These are phyloP conservation scores for Dipus sagitta DNA, from an alignment of 2,797 vertebrate species.

Conservation along the genomic window DNA sequence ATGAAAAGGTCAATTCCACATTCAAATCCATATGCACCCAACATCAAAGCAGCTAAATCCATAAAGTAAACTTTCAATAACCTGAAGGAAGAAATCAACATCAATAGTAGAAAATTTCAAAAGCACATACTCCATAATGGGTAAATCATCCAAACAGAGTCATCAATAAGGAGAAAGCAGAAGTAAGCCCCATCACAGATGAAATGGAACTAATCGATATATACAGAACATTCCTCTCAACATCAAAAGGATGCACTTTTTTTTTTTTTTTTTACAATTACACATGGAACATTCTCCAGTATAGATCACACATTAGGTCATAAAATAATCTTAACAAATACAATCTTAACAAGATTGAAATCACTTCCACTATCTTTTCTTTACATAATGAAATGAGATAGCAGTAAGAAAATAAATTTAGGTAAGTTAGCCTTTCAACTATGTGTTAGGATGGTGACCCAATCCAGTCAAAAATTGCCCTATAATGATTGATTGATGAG, in stretches of 20 bases:
- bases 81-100: background rate
- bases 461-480: background rate
- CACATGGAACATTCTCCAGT: background rate
- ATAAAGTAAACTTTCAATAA: background rate
- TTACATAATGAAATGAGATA: background rate
- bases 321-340: background rate
- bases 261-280: too few species aligned
- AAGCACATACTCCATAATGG: background rate
- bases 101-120: background rate
- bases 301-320: background rate
- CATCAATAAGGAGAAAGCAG: background rate
- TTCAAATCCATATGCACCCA: background rate
- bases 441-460: too few species aligned
- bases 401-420: background rate
- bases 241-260: background rate
- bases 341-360: background rate
- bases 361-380: background rate
- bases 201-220: background rate
- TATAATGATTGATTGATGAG: background rate
- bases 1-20: background rate
- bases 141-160: background rate
- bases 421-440: background rate
- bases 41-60: background rate
- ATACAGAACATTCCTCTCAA: background rate
- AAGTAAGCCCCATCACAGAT: background rate